Evolutionary conservation across 1,140 invertebrate species (phyloP), one percentile per base, ranked within the genome.

Genomic region (Meteorus sp.): DNA sequence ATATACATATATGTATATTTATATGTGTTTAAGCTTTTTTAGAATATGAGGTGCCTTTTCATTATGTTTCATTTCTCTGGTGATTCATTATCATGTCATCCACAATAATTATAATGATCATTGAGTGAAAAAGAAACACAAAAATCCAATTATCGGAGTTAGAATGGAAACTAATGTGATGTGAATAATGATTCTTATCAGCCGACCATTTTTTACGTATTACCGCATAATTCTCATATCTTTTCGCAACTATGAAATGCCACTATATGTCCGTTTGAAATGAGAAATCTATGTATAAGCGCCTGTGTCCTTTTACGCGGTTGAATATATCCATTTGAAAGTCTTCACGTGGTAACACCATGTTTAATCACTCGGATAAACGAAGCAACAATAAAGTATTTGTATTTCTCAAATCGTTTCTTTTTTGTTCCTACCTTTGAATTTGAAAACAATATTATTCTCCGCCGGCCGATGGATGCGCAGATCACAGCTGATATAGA

Each of bases 331-430:
- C n/a, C n/a, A 45, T 20, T 20, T 45, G 20, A 45, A 17, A 11
- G 13, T 48, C 20, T n/a, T 27, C 22, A 11, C 27, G 45, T 8
- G 11, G n/a, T 11, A 11, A 11, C 9, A 25, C 9, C n/a, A 29
- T 11, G 17, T 48, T 48, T 9, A 25, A 23, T 48, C 23, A 25
- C 22, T 48, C 23, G 17, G 23, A 48, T 48, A 13, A 48, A 48
- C 45, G 45, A 48, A 48, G 9, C 45, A 48, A 48, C 20, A 48
- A 48, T 48, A 48, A 25, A 44, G 27, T 48, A 48, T 48, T 48
- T 48, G 45, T 48, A 48, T 48, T 48, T 48, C 45, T 48, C 45
- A 48, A 25, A 25, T 9, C 15, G 9, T 20, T 19, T 44, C 9
- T 22, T 25, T 48, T 48, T 25, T 48, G 23, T 9, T 27, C n/a